Base-by-base conservation (phyloP, 2,797 vertebrate genomes). In the Myotis vivesi region DNA sequence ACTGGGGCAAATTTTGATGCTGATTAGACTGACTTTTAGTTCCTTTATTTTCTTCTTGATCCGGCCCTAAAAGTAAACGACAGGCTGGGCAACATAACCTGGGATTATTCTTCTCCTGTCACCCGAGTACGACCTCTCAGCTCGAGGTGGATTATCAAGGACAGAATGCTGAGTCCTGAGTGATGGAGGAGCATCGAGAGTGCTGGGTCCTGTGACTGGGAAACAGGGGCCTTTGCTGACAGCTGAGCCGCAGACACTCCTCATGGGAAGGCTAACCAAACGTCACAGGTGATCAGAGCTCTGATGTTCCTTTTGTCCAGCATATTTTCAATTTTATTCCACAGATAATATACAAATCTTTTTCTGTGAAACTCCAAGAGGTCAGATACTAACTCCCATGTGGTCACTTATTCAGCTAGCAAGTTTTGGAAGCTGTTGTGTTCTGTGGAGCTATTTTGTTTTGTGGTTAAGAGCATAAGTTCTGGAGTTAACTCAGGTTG, bases 191-290 rank as follows among this genome's bases (percentile, higher is more conserved):
- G 86, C 36, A 62, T 62, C 53, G 55, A 88, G 87, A 91, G 3
- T 69, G 92, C 96, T 86, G n/a, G 77, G 92, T 55, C 94, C 95
- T 94, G 97, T 36, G 95, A 11, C 55, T 6, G 7, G 91, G 11
- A 84, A 94, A 73, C 68, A 96, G 90, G 83, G 71, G 68, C 91
- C 96, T 97, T 92, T 82, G 79, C 55, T 92, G 94, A 96, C 59
- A 93, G 96, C 96, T 87, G 95, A 94, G 93, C 80, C 64, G 62
- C 76, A 73, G 92, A 33, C 71, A 68, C 87, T 95, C 90, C 96
- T 89, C 89, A 88, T 73, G 90, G 91, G 92, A 96, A 95, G 90
- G 94, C 94, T 87, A 95, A 96, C 85, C 96, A 95, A 96, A 92
- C 94, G 95, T 96, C 96, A 88, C 86, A 95, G n/a, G 44, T 77